Conservation (phyloP, 1,140 invertebrate genomes). For the Ooceraea biroi region DNA sequence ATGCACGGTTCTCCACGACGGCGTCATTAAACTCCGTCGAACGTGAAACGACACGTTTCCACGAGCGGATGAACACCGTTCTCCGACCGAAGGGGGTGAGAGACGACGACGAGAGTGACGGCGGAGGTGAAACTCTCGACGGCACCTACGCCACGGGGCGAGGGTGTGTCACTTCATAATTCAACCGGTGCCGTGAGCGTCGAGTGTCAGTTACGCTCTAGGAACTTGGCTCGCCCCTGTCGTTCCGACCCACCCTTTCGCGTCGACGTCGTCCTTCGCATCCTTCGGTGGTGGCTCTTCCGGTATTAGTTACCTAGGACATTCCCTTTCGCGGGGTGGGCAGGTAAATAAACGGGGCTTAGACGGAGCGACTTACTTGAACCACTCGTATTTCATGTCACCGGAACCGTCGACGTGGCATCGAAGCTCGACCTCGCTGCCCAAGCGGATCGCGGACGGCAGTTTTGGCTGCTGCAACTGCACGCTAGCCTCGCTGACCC, state of each 20-base stretch:
- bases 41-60: background rate
- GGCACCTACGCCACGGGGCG: background rate
- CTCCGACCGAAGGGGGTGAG: background rate
- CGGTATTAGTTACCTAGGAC: conserved; percentile 15
- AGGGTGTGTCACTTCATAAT: conserved; percentile 65
- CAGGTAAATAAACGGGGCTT: conserved; percentile 58
- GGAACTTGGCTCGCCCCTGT: conserved; percentile 47
- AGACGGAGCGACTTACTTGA: conserved; percentile 86
- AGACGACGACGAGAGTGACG: conserved; percentile 1
- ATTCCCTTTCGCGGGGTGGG: background rate
- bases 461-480: conserved; percentile 88
- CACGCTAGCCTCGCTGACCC: conserved; percentile 90
- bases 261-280: background rate
- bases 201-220: conserved; percentile 62
- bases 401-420: conserved; percentile 92
- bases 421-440: conserved; percentile 89
- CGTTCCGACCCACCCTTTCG: background rate
- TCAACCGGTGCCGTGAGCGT: conserved; percentile 65
- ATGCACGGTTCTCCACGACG: background rate
- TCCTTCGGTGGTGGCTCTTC: background rate
- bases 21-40: conserved; percentile 30
- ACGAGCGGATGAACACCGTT: background rate
- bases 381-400: conserved; percentile 92
- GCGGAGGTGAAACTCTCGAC: conserved; percentile 26
- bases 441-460: conserved; percentile 86